Evolutionary conservation across 2,888 invertebrate genomes (phyloP).

Genomic region (Ennomos erosarius): DNA sequence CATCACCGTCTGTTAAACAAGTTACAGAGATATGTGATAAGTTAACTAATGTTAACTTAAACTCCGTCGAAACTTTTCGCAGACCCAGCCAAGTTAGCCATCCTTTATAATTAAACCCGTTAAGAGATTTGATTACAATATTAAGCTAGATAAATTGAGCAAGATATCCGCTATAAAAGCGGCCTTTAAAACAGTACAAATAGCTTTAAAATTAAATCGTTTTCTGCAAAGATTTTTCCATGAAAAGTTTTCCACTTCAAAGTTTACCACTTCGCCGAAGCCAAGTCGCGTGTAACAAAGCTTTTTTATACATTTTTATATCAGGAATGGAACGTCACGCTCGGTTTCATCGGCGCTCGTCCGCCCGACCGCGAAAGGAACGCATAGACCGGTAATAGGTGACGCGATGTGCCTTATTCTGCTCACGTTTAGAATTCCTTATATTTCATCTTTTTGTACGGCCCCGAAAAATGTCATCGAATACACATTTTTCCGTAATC

Average conservation of each 20-base stretch:
- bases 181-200: slow-evolving; percentile 74
- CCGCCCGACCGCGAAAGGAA: slow-evolving; percentile 80
- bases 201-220: slow-evolving; percentile 82
- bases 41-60: slow-evolving; percentile 45
- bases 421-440: slow-evolving; percentile 84
- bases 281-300: slow-evolving; percentile 83
- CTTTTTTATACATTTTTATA: slow-evolving; percentile 84
- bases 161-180: slow-evolving; percentile 59
- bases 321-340: slow-evolving; percentile 82
- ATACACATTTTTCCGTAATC: slow-evolving; percentile 85
- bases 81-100: slow-evolving; percentile 21
- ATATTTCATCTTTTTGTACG: slow-evolving; percentile 84
- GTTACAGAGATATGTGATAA: slow-evolving; percentile 46
- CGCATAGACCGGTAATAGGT: slow-evolving; percentile 82
- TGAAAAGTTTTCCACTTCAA: slow-evolving; percentile 84
- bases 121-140: slow-evolving; percentile 46
- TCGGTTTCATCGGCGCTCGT: slow-evolving; percentile 78
- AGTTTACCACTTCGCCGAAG: slow-evolving; percentile 83
- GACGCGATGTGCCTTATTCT: slow-evolving; percentile 75
- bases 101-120: slow-evolving; percentile 37
- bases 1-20: slow-evolving; percentile 55
- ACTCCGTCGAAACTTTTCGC: slow-evolving; percentile 27
- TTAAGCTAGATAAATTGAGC: slow-evolving; percentile 51
- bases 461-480: slow-evolving; percentile 85
- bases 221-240: slow-evolving; percentile 81